phyloP scores from a whole-genome alignment of 2,113 vertebrate genomes.

The Hemichromis elongatus region DNA sequence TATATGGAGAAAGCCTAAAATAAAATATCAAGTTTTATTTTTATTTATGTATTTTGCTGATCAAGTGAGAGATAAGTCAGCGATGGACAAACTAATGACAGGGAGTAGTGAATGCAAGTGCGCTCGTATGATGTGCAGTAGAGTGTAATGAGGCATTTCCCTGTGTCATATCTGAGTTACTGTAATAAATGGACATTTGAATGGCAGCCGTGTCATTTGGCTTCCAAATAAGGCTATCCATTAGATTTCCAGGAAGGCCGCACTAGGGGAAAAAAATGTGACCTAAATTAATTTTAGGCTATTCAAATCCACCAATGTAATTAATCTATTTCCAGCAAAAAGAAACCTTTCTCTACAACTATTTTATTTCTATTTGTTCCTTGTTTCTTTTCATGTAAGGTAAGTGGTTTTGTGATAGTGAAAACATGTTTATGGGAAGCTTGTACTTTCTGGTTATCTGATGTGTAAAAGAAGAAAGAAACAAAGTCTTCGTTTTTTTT shows the following conservation, averaged over 20 bases:
- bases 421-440: constrained; percentile 45
- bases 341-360: background rate
- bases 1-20: background rate
- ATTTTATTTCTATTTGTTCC: background rate
- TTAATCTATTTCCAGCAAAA: background rate
- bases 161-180: constrained; percentile 33
- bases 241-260: constrained; percentile 29
- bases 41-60: background rate
- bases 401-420: background rate
- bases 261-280: background rate
- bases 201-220: constrained; percentile 11
- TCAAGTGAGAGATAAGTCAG: background rate
- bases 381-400: background rate
- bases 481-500: background rate
- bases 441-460: constrained; percentile 39
- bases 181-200: constrained; percentile 44
- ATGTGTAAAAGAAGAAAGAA: background rate
- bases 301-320: background rate
- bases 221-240: constrained; percentile 23
- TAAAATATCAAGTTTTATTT: background rate
- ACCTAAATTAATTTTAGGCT: background rate
- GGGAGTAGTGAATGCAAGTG: background rate
- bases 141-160: constrained; percentile 10
- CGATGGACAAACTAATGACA: background rate
- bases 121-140: background rate